phyloP scores from a whole-genome alignment of 2,888 invertebrate genomes.

The Chydorus sphaericus region DNA sequence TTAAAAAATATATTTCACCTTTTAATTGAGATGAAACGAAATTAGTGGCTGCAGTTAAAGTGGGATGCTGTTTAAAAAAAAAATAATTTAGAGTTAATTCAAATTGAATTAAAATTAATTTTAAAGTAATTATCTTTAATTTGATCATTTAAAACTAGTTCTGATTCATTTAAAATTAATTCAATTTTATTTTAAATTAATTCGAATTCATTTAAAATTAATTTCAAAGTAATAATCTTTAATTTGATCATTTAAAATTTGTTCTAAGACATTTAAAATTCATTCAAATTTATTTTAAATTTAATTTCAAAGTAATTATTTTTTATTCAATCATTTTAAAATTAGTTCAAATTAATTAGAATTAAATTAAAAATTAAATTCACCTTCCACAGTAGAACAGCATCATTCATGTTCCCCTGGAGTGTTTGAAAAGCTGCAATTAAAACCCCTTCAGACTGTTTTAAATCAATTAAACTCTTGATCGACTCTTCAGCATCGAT shows the following conservation, averaged over 20 bases:
- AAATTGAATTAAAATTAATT: background rate
- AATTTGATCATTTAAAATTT: background rate
- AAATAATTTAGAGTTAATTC: background rate
- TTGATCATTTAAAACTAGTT: background rate
- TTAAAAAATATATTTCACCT: background rate
- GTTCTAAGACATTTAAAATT: background rate
- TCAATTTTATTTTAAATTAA: background rate
- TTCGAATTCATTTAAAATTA: background rate
- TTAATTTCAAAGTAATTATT: background rate
- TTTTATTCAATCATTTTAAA: background rate
- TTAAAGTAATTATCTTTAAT: background rate
- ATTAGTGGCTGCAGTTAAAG: background rate
- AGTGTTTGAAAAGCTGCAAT: conserved; percentile 10
- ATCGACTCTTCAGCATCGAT: background rate
- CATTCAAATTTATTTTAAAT: background rate
- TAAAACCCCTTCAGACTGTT: background rate
- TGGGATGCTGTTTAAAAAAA: too few species aligned
- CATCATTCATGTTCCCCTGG: conserved; percentile 10
- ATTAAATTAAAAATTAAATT: too few species aligned
- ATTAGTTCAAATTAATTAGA: too few species aligned
- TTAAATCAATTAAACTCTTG: background rate
- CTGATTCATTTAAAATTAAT: background rate
- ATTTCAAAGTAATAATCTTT: background rate
- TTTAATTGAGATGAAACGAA: background rate
- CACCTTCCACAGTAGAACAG: conserved; percentile 11